Base-by-base conservation (phyloP, 1,140 invertebrate species). In the Thrips palmi region DNA sequence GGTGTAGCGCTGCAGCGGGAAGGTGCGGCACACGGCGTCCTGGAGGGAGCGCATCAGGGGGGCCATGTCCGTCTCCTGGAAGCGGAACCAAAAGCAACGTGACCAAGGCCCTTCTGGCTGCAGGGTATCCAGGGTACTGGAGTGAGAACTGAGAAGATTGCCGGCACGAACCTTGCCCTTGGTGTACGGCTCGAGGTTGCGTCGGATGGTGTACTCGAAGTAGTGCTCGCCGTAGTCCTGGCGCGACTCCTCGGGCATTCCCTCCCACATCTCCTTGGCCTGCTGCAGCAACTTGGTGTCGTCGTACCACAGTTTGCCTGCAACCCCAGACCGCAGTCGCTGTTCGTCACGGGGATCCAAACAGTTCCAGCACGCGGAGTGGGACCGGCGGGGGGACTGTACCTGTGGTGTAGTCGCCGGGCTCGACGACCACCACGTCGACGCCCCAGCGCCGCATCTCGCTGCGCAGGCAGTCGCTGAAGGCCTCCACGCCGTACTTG, bases 391-490 rank as follows among this genome's bases (percentile, higher is more conserved):
- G n/a, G n/a, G n/a, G n/a, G n/a, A n/a, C n/a, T n/a, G n/a, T 77
- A 49, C 80, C 78, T 5, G 77, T 72, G 2, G 78, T 69, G 45
- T 75, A 78, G 57, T 83, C 76, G 31, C 80, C 77, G 24, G 84
- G 80, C 47, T 86, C 82, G 31, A 89, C 77, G 12, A 87, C 69
- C 58, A 47, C 77, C 64, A 65, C 86, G 70, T 45, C 79, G 68
- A 46, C 75, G 65, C 51, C 77, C 52, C 48, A 70, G 42, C 68
- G 67, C 47, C 75, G 71, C 60, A 88, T 74, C 59, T 88, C 84
- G 43, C 80, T 62, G 34, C 83, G 65, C 18, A 91, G 60, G 49
- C 81, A 87, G 30, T 77, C 70, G 18, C 75, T 75, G 52, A 83
- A 76, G 2, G 78, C 76, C 52, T 87, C 79, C 1, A 88, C 58